Evolutionary conservation across 2,113 vertebrate genomes (phyloP), one percentile per base, ranked within the genome.

Genomic region (Centropristis striata): DNA sequence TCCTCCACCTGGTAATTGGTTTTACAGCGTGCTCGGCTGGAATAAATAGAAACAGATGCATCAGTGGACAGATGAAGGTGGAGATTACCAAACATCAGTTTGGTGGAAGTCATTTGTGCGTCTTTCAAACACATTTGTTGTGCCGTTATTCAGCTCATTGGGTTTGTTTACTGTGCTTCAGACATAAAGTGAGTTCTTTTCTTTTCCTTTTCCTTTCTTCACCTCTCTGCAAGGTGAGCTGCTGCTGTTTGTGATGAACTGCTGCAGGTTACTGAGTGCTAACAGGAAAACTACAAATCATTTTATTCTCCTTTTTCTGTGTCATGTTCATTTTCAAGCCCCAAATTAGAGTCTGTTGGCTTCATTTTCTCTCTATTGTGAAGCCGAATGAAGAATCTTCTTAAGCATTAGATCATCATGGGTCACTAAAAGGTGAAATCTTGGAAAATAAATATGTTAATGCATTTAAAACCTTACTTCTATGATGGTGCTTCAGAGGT

Each of bases 1-100:
- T 71, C 71, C 49, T 42, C n/a, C 39, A 27, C 20, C 7, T 13
- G 23, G 66, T 84, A 74, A 81, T 71, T 84, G 60, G 21, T 74
- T 83, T 87, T 64, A 54, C 41, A 67, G 59, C 23, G 27, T 0
- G n/a, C 32, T 59, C 25, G 23, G 27, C 28, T 18, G 21, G 32
- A 25, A 50, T 32, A 41, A 58, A 51, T 32, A 32, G 6, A 32
- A 32, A 4, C 32, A 78, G 60, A 41, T 9, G 6, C 57, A 20
- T 63, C 39, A 14, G 1, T 60, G 65, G 37, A 67, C 28, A 61
- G 63, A 39, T 50, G 18, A 20, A 32, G 5, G 16, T 21, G 51
- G 41, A 60, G 46, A 64, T 71, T n/a, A 73, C 50, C 59, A 21
- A 16, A 49, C 20, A 25, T 21, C 21, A 25, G n/a, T 65, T 68